These are phyloP conservation scores for Tautogolabrus adspersus DNA, from an alignment of 2,113 vertebrate genomes.

Conservation along the genomic window DNA sequence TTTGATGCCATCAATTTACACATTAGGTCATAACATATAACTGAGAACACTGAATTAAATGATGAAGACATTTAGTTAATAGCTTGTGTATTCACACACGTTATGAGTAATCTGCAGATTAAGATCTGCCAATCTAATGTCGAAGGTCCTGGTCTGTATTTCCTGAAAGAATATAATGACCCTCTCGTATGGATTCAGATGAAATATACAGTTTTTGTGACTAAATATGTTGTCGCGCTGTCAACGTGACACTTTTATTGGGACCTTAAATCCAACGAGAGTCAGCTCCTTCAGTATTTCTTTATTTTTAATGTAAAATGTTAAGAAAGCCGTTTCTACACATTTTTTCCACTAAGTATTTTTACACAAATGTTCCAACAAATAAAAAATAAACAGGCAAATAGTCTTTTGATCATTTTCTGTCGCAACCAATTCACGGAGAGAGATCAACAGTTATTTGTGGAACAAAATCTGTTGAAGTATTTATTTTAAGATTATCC, in stretches of 20 bases:
- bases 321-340: background rate
- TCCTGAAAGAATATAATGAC: background rate
- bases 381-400: background rate
- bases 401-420: background rate
- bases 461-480: background rate
- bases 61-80: constrained; percentile 56
- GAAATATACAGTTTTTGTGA: background rate
- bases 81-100: constrained; percentile 29
- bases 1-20: constrained; percentile 64
- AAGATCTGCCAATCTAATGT: constrained; percentile 27
- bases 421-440: background rate
- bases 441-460: background rate
- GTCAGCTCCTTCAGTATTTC: too few species aligned
- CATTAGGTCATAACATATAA: constrained; percentile 51
- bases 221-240: background rate
- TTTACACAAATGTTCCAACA: background rate
- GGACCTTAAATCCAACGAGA: background rate
- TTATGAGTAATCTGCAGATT: constrained; percentile 21
- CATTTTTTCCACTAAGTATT: background rate
- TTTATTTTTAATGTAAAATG: too few species aligned
- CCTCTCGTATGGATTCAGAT: background rate
- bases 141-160: constrained; percentile 26
- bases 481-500: background rate
- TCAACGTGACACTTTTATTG: background rate
- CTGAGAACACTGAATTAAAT: constrained; percentile 48